phyloP scores from a whole-genome alignment of 2,113 vertebrate species.

The Mastomys coucha region DNA sequence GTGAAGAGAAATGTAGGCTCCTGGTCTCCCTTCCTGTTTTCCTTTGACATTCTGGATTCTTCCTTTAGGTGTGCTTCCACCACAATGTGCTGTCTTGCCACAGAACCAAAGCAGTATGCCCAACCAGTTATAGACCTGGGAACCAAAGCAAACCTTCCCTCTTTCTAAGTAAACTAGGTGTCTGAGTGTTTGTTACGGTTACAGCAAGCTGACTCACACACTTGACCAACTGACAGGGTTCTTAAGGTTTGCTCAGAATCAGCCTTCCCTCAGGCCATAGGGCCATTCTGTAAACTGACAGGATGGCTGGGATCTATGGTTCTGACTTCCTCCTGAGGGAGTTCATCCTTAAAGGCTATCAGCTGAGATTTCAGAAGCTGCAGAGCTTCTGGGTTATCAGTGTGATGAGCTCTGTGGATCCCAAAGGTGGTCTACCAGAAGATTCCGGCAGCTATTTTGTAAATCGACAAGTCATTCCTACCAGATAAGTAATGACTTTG shows the following conservation, averaged over 20 bases:
- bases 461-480: not conserved
- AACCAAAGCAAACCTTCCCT: not conserved
- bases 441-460: not conserved
- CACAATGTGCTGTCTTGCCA: not conserved
- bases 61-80: not conserved
- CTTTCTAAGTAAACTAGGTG: not conserved
- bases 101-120: not conserved
- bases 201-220: not conserved
- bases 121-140: not conserved
- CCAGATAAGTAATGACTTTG: not conserved
- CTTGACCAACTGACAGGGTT: not conserved
- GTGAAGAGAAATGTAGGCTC: not conserved
- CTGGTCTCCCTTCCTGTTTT: not conserved
- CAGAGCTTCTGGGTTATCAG: not conserved
- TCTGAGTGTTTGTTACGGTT: not conserved
- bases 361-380: not conserved
- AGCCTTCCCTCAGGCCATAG: not conserved
- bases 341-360: not conserved
- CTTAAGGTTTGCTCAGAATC: not conserved
- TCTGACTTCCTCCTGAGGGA: not conserved
- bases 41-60: not conserved
- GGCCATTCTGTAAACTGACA: not conserved
- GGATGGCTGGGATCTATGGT: not conserved
- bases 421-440: not conserved
- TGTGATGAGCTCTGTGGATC: not conserved